Percentiles rank a stretch among this genome's conserved stretches.
These are phyloP conservation scores for Phorcus lineatus DNA, from an alignment of 2,888 invertebrate species.

Conservation along the genomic window DNA sequence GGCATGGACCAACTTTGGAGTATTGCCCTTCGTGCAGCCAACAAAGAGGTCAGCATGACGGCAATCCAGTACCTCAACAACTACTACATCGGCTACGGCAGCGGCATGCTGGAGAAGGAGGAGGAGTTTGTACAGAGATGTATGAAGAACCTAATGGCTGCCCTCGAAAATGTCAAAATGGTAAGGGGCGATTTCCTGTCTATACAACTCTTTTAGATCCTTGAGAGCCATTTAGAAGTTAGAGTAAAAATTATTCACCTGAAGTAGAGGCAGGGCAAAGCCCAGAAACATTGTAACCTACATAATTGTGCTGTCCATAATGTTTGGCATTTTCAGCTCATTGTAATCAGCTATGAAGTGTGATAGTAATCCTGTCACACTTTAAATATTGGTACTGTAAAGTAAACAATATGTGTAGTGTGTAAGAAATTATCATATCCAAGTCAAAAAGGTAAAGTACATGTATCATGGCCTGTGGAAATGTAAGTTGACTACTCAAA, in stretches of 20 bases:
- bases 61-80: conserved; percentile 95
- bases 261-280: neutral
- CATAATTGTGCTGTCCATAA: neutral
- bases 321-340: no score
- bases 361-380: neutral
- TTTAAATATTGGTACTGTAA: neutral
- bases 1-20: conserved; percentile 97
- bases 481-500: neutral
- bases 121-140: conserved; percentile 94
- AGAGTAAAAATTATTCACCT: no score
- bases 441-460: neutral
- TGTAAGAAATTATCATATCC: no score
- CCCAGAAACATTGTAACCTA: neutral
- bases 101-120: conserved; percentile 89
- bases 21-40: conserved; percentile 91
- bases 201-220: no score
- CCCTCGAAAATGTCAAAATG: conserved; percentile 50
- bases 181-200: conserved; percentile 41
- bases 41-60: conserved; percentile 94
- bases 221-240: neutral
- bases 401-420: no score
- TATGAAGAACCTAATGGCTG: conserved; percentile 88
- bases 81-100: conserved; percentile 87
- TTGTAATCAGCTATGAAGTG: no score
- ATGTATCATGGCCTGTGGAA: neutral